These are phyloP conservation scores for Strix uralensis DNA, from an alignment of 2,113 vertebrate genomes.

Conservation along the genomic window DNA sequence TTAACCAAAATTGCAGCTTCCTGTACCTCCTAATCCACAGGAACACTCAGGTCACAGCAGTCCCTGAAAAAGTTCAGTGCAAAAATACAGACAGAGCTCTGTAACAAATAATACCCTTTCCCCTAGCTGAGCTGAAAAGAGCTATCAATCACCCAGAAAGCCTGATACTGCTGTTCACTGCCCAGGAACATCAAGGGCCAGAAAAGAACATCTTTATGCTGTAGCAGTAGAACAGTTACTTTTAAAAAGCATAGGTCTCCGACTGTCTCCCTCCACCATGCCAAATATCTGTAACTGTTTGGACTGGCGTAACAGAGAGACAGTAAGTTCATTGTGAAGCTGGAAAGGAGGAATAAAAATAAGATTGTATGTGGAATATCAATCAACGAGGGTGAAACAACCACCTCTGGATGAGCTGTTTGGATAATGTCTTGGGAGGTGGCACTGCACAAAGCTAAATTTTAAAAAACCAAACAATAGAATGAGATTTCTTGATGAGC, in stretches of 20 bases:
- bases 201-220: not conserved
- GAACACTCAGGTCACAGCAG: not conserved
- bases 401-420: not conserved
- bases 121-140: not conserved
- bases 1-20: not conserved
- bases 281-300: not conserved
- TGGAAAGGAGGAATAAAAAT: not conserved
- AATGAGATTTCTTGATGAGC: slow-evolving; percentile 19
- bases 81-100: not conserved
- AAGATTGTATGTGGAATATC: not conserved
- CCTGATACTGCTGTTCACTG: not conserved
- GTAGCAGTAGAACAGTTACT: not conserved
- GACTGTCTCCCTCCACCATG: not conserved
- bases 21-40: not conserved
- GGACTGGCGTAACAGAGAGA: not conserved
- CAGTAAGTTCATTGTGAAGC: not conserved
- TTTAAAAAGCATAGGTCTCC: not conserved
- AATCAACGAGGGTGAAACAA: not conserved
- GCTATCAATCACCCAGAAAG: not conserved
- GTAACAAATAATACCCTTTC: not conserved
- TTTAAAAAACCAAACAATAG: not conserved
- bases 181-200: not conserved
- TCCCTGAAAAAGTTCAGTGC: not conserved
- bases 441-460: not conserved
- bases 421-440: not conserved